Conservation (phyloP, 1,140 invertebrate genomes). For the Globodera rostochiensis region DNA sequence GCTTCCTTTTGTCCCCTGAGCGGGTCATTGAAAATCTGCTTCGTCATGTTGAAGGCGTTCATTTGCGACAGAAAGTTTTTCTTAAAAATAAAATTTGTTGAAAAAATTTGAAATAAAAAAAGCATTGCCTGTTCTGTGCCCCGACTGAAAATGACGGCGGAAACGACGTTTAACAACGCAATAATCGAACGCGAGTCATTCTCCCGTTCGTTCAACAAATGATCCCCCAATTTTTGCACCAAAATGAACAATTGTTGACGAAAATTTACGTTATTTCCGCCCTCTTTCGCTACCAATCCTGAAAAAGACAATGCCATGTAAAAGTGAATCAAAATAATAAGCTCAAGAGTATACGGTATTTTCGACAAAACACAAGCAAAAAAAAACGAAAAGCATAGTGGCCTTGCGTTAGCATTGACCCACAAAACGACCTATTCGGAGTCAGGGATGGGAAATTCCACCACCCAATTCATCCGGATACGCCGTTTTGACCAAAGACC, state of each 20-base stretch:
- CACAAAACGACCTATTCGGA: too few species aligned
- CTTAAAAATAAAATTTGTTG: constrained; percentile 17
- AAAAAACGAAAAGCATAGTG: too few species aligned
- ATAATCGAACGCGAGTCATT: constrained; percentile 78
- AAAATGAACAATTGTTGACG: constrained; percentile 70
- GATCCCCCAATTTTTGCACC: constrained; percentile 70
- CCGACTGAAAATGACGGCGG: constrained; percentile 34
- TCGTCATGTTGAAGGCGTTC: constrained; percentile 72
- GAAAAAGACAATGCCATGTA: neutral
- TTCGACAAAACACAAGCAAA: too few species aligned
- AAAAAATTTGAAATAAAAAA: neutral
- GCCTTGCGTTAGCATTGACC: too few species aligned
- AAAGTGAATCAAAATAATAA: neutral
- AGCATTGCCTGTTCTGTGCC: constrained; percentile 34
- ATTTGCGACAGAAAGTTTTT: constrained; percentile 66
- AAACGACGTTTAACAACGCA: constrained; percentile 69
- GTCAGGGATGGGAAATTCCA: too few species aligned
- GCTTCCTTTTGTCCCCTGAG: constrained; percentile 71
- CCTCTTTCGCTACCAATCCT: constrained; percentile 39
- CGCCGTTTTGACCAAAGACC: too few species aligned
- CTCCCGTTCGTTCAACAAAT: constrained; percentile 72
- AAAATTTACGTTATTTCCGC: constrained; percentile 57
- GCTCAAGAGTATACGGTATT: too few species aligned
- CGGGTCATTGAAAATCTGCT: constrained; percentile 69
- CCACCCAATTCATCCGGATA: too few species aligned